Base-by-base conservation (phyloP, 2,888 invertebrate genomes). In the Cordilura impudica region DNA sequence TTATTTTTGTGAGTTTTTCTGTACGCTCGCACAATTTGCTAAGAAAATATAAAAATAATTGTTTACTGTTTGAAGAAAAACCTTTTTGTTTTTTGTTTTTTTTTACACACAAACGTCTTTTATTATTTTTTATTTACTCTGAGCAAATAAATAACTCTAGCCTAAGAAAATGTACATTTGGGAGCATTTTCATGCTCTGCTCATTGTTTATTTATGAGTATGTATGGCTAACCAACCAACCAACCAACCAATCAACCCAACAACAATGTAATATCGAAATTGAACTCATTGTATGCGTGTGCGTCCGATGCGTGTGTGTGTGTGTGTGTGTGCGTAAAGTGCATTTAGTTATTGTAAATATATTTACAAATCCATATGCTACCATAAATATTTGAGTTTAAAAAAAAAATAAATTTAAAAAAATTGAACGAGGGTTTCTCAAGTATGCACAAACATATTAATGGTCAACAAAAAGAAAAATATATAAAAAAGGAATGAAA, bases 21-120 rank as follows among this genome's bases (percentile, higher is more conserved):
- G 63, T 19, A 39, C 53, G 66, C 67, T 23, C 63, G 75, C 75
- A 75, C 69, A 76, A 76, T 76, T 76, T 69, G 75, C 63, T 76
- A 76, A 76, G 75, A 76, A 76, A 76, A 76, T 76, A 76, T 63
- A 70, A 76, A 63, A 76, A 76, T 76, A 76, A 76, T 76, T 76
- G 75, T 76, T 76, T 70, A 76, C 69, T 63, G 69, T 76, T 69
- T 69, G 58, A 75, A 49, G 54, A 35, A 60, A 75, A 75, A 26
- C 54, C 35, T 75, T 67, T 67, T 66, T 39, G 35, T 39, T 4
- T 26, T 26, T 26, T 26, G 39, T 58, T 49, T 58, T 35, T 18
- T 53, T 45, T 60, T 35, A 67, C 16, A 6, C n/a, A 56, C 29
- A 16, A 66, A 60, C 66, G 74, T 74, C 63, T 63, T 47, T 54